phyloP scores from a whole-genome alignment of 2,888 invertebrate genomes.

The Ormyrus thymus region DNA sequence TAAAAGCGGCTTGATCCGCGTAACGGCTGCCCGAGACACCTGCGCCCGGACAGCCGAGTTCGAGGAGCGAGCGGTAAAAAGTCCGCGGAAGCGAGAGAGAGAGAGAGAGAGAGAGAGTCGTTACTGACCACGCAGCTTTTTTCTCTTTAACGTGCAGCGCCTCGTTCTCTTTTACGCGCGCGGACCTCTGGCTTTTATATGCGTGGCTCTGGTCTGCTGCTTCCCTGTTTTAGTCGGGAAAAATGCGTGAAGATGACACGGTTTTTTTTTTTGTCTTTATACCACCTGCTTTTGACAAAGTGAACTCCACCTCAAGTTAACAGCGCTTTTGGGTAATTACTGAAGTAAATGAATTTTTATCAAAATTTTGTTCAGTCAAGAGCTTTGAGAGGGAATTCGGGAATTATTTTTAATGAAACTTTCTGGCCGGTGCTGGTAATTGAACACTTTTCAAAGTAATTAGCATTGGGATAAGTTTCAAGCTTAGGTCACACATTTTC shows the following conservation, averaged over 20 bases:
- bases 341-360: too few species aligned
- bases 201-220: slow-evolving; percentile 3
- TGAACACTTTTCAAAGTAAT: too few species aligned
- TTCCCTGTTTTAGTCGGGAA: slow-evolving; percentile 17
- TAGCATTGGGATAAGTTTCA: too few species aligned
- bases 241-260: neutral
- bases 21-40: slow-evolving; percentile 51
- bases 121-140: slow-evolving; percentile 13
- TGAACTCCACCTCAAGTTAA: too few species aligned
- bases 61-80: neutral
- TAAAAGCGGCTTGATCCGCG: slow-evolving; percentile 55
- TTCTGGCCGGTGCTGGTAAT: too few species aligned
- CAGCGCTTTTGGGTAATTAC: too few species aligned
- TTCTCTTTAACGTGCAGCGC: neutral
- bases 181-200: neutral
- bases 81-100: neutral
- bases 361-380: too few species aligned
- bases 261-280: neutral
- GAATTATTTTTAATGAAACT: too few species aligned
- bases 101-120: slow-evolving; percentile 22
- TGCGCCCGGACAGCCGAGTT: slow-evolving; percentile 10
- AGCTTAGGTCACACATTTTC: too few species aligned
- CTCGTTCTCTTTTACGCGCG: neutral
- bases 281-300: neutral
- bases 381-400: too few species aligned